Evolutionary conservation across 1,140 invertebrate species (phyloP).

Genomic region (Hycleus cichorii): DNA sequence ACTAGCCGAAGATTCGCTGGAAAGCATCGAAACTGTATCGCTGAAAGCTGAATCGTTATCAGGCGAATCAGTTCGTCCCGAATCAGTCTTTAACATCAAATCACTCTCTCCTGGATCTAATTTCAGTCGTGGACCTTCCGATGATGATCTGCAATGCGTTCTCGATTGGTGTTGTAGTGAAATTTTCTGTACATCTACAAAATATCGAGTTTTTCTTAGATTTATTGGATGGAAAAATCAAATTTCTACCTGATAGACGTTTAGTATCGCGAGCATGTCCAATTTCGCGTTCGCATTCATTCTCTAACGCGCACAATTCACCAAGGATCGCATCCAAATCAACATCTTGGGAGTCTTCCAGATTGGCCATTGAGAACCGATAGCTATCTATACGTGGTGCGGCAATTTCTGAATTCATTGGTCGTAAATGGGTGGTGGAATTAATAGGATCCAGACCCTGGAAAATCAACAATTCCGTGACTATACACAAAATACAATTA

Average conservation of each 20-base stretch:
- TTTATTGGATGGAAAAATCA: not conserved
- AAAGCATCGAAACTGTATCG: conserved; percentile 87
- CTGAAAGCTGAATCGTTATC: conserved; percentile 98
- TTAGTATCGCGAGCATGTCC: conserved; percentile 41
- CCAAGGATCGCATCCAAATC: conserved; percentile 93
- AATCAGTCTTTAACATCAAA: conserved; percentile 35
- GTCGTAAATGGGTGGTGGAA: conserved; percentile 46
- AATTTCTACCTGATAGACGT: conserved; percentile 39
- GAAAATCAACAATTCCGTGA: conserved; percentile 37
- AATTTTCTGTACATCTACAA: conserved; percentile 34
- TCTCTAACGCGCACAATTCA: conserved; percentile 84
- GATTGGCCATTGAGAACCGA: conserved; percentile 85
- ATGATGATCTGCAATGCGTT: conserved; percentile 48
- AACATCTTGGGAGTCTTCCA: conserved; percentile 91
- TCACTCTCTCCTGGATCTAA: conserved; percentile 35
- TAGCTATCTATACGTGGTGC: conserved; percentile 75
- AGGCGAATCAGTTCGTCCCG: conserved; percentile 73
- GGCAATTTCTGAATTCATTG: conserved; percentile 54
- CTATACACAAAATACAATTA: conserved; percentile 1
- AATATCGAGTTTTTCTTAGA: too few species aligned
- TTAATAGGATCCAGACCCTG: conserved; percentile 57
- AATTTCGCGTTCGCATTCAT: conserved; percentile 65
- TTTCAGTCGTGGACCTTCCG: conserved; percentile 42
- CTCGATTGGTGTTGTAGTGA: conserved; percentile 32
- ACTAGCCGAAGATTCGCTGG: conserved; percentile 83